phyloP scores from a whole-genome alignment of 2,888 invertebrate genomes.

The Hyposoter dolosus region DNA sequence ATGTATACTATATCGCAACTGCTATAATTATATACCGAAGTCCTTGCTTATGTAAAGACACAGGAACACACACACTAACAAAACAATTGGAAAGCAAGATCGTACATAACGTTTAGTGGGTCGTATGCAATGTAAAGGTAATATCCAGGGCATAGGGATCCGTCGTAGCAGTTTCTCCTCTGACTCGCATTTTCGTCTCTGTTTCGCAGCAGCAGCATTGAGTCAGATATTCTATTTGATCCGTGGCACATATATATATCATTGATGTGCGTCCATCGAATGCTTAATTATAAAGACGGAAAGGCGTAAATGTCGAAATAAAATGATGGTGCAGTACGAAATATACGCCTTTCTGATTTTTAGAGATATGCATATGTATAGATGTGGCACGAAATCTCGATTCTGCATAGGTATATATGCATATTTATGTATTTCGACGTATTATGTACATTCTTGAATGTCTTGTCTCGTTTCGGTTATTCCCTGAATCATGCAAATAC shows the following conservation, averaged over 20 bases:
- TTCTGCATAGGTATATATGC: background rate
- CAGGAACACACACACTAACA: background rate
- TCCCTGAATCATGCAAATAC: conserved; percentile 46
- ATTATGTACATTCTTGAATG: conserved; percentile 17
- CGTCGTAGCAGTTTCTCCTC: background rate
- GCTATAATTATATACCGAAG: background rate
- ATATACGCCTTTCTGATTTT: background rate
- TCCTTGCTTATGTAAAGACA: background rate
- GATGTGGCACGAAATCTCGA: background rate
- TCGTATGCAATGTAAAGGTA: conserved; percentile 55
- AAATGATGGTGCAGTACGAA: background rate
- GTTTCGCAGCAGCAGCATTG: background rate
- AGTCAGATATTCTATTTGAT: background rate
- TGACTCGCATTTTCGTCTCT: conserved; percentile 20
- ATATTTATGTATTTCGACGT: conserved; percentile 2
- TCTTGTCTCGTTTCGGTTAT: conserved; percentile 60
- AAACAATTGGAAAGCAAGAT: background rate
- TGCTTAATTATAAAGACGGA: background rate
- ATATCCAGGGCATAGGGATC: conserved; percentile 34
- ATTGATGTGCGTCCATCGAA: background rate
- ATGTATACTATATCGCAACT: background rate
- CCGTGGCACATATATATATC: background rate
- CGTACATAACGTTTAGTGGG: conserved; percentile 22
- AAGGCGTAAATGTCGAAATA: background rate
- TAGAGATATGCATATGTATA: background rate